phyloP scores from a whole-genome alignment of 2,113 vertebrate genomes.

The Mandrillus leucophaeus region DNA sequence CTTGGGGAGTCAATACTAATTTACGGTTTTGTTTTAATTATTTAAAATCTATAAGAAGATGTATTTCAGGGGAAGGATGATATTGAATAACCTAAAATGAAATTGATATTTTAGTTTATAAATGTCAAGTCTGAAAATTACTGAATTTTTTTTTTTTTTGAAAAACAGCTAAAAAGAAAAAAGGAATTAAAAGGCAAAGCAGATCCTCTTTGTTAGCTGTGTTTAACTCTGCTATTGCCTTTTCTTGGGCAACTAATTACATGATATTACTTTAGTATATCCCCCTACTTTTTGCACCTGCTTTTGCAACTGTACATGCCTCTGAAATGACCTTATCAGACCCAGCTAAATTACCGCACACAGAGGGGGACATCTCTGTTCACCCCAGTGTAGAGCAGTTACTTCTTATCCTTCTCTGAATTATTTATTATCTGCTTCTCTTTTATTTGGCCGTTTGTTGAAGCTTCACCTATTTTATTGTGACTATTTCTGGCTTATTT shows the following conservation, averaged over 20 bases:
- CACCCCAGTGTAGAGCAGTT: not conserved
- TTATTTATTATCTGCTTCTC: not conserved
- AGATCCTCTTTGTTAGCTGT: not conserved
- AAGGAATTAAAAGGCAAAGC: not conserved
- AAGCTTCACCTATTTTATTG: not conserved
- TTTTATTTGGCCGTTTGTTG: not conserved
- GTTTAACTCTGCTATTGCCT: not conserved
- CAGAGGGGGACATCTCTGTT: not conserved
- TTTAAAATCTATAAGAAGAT: not conserved
- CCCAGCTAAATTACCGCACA: not conserved
- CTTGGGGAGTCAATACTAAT: not conserved
- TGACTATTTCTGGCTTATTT: not conserved
- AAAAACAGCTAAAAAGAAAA: not conserved
- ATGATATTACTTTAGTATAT: not conserved
- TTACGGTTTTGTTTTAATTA: not conserved
- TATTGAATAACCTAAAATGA: slow-evolving; percentile 8
- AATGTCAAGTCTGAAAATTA: not conserved
- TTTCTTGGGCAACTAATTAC: not conserved
- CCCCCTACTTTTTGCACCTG: not conserved
- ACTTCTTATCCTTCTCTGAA: not conserved
- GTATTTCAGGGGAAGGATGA: not conserved
- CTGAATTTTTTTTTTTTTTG: not conserved
- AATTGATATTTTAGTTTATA: not conserved
- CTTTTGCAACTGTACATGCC: not conserved
- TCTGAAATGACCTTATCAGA: not conserved